These are phyloP conservation scores for Hippoglossus stenolepis DNA, from an alignment of 2,113 vertebrate species.

Conservation along the genomic window DNA sequence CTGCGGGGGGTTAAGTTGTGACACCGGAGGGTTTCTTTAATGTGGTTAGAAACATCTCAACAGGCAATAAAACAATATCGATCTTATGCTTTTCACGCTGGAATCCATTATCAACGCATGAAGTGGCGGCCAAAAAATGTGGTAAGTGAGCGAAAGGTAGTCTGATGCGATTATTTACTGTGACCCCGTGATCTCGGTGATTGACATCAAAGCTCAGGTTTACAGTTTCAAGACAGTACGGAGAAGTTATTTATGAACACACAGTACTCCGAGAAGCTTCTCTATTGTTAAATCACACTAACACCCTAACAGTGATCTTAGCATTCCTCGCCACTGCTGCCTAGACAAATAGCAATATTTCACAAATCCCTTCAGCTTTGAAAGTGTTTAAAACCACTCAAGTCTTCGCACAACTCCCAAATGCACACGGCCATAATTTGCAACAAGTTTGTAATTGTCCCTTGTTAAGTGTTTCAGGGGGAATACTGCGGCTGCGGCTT, in stretches of 20 bases:
- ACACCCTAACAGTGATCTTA: conserved; percentile 37
- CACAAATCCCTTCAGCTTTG: conserved; percentile 42
- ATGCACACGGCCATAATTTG: conserved; percentile 62
- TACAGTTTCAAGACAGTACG: neutral
- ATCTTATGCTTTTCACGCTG: conserved; percentile 61
- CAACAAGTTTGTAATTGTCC: conserved; percentile 73
- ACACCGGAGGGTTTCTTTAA: conserved; percentile 65
- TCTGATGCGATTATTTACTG: conserved; percentile 65
- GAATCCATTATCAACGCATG: conserved; percentile 69
- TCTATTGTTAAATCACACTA: conserved; percentile 32
- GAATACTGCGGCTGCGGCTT: conserved; percentile 54
- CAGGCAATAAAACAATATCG: conserved; percentile 71
- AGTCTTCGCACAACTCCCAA: conserved; percentile 54
- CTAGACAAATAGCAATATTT: conserved; percentile 61
- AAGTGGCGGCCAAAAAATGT: conserved; percentile 38
- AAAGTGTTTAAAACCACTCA: conserved; percentile 59
- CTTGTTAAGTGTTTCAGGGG: conserved; percentile 63
- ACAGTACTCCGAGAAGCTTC: neutral
- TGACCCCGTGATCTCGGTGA: conserved; percentile 33
- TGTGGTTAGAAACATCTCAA: conserved; percentile 66
- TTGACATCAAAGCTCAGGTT: conserved; percentile 37
- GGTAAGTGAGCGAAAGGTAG: conserved; percentile 53
- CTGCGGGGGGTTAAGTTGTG: conserved; percentile 56
- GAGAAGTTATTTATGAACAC: conserved; percentile 19
- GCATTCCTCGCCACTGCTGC: conserved; percentile 19